Evolutionary conservation across 2,797 vertebrate genomes (phyloP).

Genomic region (Gastrophryne carolinensis): DNA sequence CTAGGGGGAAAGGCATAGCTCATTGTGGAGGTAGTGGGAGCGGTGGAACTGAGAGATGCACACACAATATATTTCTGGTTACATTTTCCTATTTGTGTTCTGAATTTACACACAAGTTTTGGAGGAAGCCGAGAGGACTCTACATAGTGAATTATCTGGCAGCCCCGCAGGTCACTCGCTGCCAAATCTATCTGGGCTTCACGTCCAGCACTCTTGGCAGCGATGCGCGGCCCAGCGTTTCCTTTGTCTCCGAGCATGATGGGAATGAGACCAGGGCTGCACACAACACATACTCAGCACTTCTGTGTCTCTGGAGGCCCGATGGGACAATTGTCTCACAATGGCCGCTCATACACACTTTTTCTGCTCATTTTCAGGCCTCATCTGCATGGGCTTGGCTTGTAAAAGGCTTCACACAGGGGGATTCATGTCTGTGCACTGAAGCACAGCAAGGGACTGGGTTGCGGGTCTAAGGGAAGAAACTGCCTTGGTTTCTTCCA

Average conservation of each 20-base stretch:
- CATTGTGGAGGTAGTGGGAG: too few species aligned
- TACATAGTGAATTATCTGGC: conserved; percentile 16
- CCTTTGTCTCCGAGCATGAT: accelerated
- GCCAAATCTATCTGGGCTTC: conserved; percentile 25
- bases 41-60: too few species aligned
- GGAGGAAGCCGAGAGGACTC: not conserved
- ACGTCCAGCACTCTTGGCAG: not conserved
- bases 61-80: too few species aligned
- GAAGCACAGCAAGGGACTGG: not conserved
- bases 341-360: not conserved
- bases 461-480: not conserved
- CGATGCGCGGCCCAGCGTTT: not conserved
- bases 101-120: conserved; percentile 11
- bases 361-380: not conserved
- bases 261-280: not conserved
- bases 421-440: not conserved
- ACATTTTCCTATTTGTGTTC: not conserved
- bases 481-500: not conserved
- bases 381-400: not conserved
- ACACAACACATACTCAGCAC: not conserved
- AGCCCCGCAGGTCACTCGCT: not conserved
- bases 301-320: not conserved
- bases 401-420: not conserved
- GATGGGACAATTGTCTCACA: conserved; percentile 1
- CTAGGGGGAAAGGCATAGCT: too few species aligned